Conservation (phyloP, 2,888 invertebrate genomes). For the Drosophila leonis region DNA sequence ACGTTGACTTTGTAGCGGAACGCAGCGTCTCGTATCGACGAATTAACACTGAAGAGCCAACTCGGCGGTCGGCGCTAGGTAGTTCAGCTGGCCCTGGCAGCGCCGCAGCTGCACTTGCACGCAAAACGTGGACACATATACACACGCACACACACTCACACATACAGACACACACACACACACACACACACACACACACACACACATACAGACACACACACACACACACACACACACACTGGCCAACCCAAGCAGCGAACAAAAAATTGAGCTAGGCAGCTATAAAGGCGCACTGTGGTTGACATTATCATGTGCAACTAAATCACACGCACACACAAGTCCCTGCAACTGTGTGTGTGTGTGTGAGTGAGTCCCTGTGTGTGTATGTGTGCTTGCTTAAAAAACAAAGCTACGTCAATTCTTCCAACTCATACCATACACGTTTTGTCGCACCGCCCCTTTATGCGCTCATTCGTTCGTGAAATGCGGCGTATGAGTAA, state of each 20-base stretch:
- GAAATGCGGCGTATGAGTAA: conserved; percentile 77
- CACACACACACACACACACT: conserved; percentile 28
- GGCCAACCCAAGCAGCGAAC: conserved; percentile 61
- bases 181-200: conserved; percentile 34
- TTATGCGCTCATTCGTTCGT: conserved; percentile 75
- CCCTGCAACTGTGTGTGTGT: conserved; percentile 18
- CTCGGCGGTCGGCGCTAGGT: conserved; percentile 65
- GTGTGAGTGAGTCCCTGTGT: background rate
- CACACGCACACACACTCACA: no score
- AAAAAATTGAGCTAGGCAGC: conserved; percentile 63
- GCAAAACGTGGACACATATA: conserved; percentile 25
- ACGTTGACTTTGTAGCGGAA: conserved; percentile 63
- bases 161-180: conserved; percentile 40
- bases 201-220: conserved; percentile 25
- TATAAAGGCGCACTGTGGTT: conserved; percentile 70
- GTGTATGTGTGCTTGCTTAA: conserved; percentile 21
- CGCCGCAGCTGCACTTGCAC: conserved; percentile 67
- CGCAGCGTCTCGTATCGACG: conserved; percentile 83
- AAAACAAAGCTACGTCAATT: conserved; percentile 48
- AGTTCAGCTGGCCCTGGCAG: conserved; percentile 58
- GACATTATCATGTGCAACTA: conserved; percentile 81
- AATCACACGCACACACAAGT: conserved; percentile 58
- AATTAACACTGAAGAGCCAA: conserved; percentile 83
- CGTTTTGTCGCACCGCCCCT: conserved; percentile 63
- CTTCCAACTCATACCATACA: conserved; percentile 42